Percentiles rank a stretch among this genome's conserved stretches.
phyloP scores from a whole-genome alignment of 2,113 vertebrate species.

The Nyctereutes procyonoides region DNA sequence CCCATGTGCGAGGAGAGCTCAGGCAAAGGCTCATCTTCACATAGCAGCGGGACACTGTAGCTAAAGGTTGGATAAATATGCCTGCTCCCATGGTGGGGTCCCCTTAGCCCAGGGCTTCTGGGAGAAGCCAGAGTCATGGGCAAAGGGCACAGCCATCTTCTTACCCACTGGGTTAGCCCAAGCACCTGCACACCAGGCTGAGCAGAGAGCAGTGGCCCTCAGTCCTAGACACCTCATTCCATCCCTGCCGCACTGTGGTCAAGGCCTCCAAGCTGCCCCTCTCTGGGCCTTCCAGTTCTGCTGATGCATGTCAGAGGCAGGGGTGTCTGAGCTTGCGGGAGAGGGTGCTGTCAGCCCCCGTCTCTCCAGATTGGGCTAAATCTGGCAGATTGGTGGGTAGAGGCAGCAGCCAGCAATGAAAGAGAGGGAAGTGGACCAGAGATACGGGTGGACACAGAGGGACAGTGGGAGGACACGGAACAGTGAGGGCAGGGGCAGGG shows the following conservation, averaged over 20 bases:
- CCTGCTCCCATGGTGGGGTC: not conserved
- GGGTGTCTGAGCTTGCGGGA: accelerated
- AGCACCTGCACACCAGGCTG: not conserved
- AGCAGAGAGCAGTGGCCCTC: not conserved
- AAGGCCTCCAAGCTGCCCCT: not conserved
- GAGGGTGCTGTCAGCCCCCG: not conserved
- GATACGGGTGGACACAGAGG: not conserved
- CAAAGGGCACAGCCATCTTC: not conserved
- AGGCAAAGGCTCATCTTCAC: not conserved
- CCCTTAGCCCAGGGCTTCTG: not conserved
- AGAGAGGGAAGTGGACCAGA: not conserved
- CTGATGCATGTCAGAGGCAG: accelerated
- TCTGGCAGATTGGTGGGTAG: not conserved
- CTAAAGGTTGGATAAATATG: too few species aligned
- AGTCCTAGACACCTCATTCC: not conserved
- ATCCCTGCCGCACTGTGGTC: accelerated
- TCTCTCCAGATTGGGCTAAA: not conserved
- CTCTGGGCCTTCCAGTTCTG: not conserved
- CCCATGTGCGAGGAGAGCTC: not conserved
- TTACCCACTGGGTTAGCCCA: not conserved
- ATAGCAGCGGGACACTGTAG: not conserved
- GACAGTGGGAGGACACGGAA: too few species aligned
- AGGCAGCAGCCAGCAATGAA: not conserved
- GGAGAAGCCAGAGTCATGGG: not conserved
- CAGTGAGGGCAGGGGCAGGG: not conserved